Conservation (phyloP, 35 echinoderm and acorn worm genomes). For the Ophioderma brevispina region DNA sequence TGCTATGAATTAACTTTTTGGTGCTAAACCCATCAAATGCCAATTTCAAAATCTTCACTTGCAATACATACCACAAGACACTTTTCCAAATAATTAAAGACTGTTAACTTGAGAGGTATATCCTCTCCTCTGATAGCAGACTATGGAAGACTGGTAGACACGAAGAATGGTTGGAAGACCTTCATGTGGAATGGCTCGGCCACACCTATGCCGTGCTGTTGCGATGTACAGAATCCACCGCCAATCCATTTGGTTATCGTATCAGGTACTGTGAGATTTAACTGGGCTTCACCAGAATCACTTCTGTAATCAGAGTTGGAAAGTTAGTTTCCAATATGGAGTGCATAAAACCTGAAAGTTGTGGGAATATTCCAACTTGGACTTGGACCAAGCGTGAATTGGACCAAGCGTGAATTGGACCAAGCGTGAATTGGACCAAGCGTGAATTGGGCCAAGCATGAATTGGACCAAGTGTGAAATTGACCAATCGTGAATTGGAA, state of each 20-base stretch:
- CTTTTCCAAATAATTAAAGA: slow-evolving; percentile 80
- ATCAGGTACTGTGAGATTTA: slow-evolving; percentile 41
- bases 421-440: too few species aligned
- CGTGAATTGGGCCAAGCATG: too few species aligned
- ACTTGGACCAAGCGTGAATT: too few species aligned
- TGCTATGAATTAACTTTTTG: too few species aligned
- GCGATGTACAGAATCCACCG: slow-evolving; percentile 62
- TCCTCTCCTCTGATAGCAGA: slow-evolving; percentile 78
- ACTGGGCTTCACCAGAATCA: neutral
- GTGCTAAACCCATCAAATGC: too few species aligned
- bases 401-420: too few species aligned
- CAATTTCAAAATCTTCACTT: neutral
- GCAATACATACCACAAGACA: slow-evolving; percentile 63
- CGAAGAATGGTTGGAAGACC: slow-evolving; percentile 86
- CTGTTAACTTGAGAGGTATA: slow-evolving; percentile 56
- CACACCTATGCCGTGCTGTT: slow-evolving; percentile 54
- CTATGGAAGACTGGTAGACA: slow-evolving; percentile 69
- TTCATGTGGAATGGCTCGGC: slow-evolving; percentile 14
- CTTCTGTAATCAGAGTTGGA: neutral
- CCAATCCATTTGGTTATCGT: slow-evolving; percentile 85
- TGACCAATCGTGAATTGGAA: too few species aligned
- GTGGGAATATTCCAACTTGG: too few species aligned
- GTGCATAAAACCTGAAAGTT: too few species aligned
- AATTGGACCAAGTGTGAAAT: too few species aligned
- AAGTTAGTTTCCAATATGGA: too few species aligned